Conservation (phyloP, 2,797 vertebrate species). For the Anguilla pacifica region DNA sequence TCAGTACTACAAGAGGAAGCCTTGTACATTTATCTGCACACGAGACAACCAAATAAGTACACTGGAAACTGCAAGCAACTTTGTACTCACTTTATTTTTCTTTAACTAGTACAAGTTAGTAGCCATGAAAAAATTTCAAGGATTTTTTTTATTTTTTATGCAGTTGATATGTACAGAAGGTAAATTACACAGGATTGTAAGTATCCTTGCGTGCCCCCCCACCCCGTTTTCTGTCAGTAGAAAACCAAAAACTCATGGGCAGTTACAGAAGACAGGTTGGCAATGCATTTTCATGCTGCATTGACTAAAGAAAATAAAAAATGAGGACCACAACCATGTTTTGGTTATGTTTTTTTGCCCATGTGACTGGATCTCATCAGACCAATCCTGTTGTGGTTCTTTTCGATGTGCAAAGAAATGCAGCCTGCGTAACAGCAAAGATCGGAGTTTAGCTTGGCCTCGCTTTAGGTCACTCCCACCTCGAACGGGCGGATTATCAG, state of each 20-base stretch:
- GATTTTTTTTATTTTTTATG: neutral
- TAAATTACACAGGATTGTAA: constrained; percentile 17
- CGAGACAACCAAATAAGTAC: neutral
- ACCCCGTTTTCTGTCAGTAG: constrained; percentile 3
- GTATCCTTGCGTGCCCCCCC: neutral
- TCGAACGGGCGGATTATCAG: neutral
- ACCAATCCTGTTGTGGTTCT: neutral
- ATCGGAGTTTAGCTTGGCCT: neutral
- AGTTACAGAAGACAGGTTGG: constrained; percentile 17
- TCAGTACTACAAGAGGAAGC: neutral
- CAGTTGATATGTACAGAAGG: constrained; percentile 28
- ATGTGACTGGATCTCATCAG: neutral
- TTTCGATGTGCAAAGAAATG: neutral
- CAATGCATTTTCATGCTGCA: constrained; percentile 7
- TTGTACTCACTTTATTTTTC: constrained; percentile 25
- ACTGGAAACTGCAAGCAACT: neutral
- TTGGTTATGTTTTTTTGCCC: neutral
- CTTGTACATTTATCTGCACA: neutral
- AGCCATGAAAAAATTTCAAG: constrained; percentile 24
- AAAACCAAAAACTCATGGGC: neutral
- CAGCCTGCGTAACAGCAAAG: neutral
- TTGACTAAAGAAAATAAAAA: neutral
- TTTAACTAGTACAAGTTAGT: constrained; percentile 29
- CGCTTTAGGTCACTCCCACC: neutral
- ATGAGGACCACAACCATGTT: neutral